Evolutionary conservation across 2,113 vertebrate species (phyloP).

Genomic region (Oxygymnocypris stewartii): DNA sequence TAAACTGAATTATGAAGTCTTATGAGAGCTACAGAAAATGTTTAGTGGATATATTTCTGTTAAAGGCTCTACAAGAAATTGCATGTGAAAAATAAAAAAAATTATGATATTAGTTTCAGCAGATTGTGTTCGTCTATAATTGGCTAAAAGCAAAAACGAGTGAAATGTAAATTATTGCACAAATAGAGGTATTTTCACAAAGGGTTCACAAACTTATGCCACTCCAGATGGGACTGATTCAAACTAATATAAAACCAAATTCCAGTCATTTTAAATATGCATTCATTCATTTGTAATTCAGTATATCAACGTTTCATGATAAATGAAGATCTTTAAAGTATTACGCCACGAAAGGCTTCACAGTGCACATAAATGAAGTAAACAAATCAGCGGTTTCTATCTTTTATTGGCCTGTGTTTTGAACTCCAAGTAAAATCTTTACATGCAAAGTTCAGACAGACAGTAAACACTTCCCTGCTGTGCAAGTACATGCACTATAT

Average conservation of each 20-base stretch:
- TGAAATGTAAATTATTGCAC: not conserved
- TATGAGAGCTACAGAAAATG: not conserved
- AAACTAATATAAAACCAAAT: not conserved
- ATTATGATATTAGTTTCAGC: not conserved
- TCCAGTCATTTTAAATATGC: not conserved
- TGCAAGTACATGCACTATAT: conserved; percentile 76
- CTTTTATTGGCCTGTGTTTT: conserved; percentile 75
- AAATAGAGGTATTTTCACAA: not conserved
- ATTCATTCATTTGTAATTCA: not conserved
- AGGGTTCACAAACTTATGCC: not conserved
- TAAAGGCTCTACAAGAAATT: not conserved
- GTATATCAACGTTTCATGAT: not conserved
- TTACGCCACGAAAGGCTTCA: not conserved
- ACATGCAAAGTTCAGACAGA: conserved; percentile 77
- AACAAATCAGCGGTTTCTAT: conserved; percentile 31
- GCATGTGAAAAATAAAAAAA: not conserved
- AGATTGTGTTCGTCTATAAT: not conserved
- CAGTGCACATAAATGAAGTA: not conserved
- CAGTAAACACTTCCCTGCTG: conserved; percentile 47
- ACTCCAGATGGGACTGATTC: not conserved
- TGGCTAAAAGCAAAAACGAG: not conserved
- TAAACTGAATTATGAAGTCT: not conserved
- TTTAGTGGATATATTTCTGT: not conserved
- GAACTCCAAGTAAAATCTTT: conserved; percentile 79
- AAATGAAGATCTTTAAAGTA: not conserved